Evolutionary conservation across 2,888 invertebrate genomes (phyloP).

Genomic region (Ceratothoa steindachneri): DNA sequence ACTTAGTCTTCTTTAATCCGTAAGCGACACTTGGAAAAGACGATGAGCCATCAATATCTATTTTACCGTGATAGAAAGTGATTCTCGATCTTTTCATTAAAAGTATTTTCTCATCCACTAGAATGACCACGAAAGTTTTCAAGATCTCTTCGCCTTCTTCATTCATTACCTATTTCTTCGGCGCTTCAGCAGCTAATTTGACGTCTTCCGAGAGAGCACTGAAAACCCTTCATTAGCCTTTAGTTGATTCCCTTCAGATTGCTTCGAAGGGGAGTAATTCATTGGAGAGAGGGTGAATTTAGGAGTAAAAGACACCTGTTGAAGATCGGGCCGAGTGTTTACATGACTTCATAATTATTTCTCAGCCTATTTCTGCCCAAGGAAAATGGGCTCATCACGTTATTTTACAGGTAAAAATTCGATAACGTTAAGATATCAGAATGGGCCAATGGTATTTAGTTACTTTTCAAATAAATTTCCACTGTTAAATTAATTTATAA

Average conservation of each 20-base stretch:
- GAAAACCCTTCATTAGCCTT: background rate
- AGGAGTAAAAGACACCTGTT: background rate
- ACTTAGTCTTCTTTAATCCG: too few species aligned
- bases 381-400: too few species aligned
- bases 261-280: background rate
- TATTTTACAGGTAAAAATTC: too few species aligned
- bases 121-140: background rate
- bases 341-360: too few species aligned
- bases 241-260: background rate
- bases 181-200: background rate
- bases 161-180: background rate
- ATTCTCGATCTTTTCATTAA: background rate
- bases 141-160: background rate
- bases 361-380: too few species aligned
- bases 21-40: background rate
- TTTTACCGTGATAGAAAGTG: background rate
- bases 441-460: too few species aligned
- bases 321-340: too few species aligned
- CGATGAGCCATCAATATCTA: background rate
- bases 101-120: background rate
- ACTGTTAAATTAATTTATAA: too few species aligned
- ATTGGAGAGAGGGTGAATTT: background rate
- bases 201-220: background rate
- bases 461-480: too few species aligned
- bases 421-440: too few species aligned